A percentile compares a stretch with the other conserved stretches of the same genome.
These are phyloP conservation scores for Dascyllus trimaculatus DNA, from an alignment of 2,113 vertebrate species.

Conservation along the genomic window DNA sequence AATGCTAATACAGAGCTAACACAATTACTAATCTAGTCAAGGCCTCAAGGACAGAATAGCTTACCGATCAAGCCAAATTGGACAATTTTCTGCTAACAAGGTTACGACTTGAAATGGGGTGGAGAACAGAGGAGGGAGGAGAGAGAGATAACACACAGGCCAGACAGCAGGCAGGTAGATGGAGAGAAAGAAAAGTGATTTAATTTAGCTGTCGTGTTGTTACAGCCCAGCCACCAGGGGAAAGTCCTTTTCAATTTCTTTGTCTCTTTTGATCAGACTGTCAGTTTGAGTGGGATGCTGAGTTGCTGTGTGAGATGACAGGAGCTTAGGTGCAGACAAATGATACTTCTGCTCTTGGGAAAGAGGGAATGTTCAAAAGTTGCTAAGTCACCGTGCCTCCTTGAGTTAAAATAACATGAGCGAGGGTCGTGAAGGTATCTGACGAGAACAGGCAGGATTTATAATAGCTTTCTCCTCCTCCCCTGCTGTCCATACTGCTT, in stretches of 20 bases:
- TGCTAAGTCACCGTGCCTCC: slow-evolving; percentile 55
- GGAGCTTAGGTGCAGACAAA: slow-evolving; percentile 55
- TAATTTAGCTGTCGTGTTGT: slow-evolving; percentile 79
- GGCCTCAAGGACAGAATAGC: slow-evolving; percentile 71
- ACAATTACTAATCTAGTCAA: slow-evolving; percentile 68
- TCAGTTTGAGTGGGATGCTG: slow-evolving; percentile 68
- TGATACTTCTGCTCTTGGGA: slow-evolving; percentile 42
- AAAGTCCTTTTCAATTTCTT: slow-evolving; percentile 82
- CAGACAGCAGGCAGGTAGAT: slow-evolving; percentile 58
- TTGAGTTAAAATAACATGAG: slow-evolving; percentile 46
- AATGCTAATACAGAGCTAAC: slow-evolving; percentile 61
- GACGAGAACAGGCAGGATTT: slow-evolving; percentile 43
- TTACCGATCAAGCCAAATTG: slow-evolving; percentile 76
- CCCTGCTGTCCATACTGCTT: slow-evolving; percentile 51
- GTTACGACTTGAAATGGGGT: slow-evolving; percentile 69
- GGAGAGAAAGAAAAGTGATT: slow-evolving; percentile 75
- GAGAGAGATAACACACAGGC: slow-evolving; percentile 56
- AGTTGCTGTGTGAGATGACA: slow-evolving; percentile 64
- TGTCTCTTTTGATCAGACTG: slow-evolving; percentile 80
- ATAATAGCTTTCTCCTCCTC: slow-evolving; percentile 56
- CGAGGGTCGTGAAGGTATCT: slow-evolving; percentile 31
- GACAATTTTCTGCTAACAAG: slow-evolving; percentile 78
- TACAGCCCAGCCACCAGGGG: slow-evolving; percentile 72
- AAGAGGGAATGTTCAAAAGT: slow-evolving; percentile 51
- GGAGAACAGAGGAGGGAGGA: slow-evolving; percentile 36